Conservation (phyloP, 2,113 vertebrate genomes). For the Upupa epops region DNA sequence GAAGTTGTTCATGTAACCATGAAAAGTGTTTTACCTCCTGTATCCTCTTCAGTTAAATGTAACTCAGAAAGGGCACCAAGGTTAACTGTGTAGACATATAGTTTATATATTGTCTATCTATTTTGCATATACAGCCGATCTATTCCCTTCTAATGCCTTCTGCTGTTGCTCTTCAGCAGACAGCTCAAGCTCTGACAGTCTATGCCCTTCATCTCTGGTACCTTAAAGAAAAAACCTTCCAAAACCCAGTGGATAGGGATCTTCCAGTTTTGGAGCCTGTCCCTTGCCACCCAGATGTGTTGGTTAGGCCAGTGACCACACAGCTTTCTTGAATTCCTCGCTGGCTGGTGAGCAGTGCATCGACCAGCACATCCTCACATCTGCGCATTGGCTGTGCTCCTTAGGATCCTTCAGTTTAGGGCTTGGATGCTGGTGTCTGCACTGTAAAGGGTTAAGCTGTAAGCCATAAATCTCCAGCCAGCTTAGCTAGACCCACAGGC, state of each 20-base stretch:
- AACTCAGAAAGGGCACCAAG: slow-evolving; percentile 8
- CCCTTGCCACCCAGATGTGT: neutral
- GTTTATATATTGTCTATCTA: neutral
- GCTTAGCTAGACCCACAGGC: neutral
- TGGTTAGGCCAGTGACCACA: neutral
- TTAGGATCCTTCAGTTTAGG: neutral
- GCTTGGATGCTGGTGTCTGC: neutral
- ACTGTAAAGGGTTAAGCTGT: neutral
- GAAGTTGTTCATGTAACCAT: slow-evolving; percentile 34
- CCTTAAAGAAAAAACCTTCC: neutral
- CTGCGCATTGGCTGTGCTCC: neutral
- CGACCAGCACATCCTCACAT: neutral
- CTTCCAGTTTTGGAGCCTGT: neutral
- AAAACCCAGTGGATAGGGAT: neutral
- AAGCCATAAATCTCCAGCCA: slow-evolving; percentile 8
- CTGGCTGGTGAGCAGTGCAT: neutral
- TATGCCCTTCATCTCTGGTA: neutral
- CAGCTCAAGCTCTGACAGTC: neutral
- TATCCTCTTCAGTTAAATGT: slow-evolving; percentile 46
- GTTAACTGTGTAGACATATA: neutral
- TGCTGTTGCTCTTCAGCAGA: neutral
- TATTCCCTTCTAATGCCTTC: neutral
- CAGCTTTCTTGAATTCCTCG: neutral
- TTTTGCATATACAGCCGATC: neutral
- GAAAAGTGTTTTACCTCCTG: slow-evolving; percentile 25